A percentile compares a stretch with the other conserved stretches of the same genome.
Evolutionary conservation across 2,797 vertebrate genomes (phyloP).

Genomic region (Tamandua tetradactyla): DNA sequence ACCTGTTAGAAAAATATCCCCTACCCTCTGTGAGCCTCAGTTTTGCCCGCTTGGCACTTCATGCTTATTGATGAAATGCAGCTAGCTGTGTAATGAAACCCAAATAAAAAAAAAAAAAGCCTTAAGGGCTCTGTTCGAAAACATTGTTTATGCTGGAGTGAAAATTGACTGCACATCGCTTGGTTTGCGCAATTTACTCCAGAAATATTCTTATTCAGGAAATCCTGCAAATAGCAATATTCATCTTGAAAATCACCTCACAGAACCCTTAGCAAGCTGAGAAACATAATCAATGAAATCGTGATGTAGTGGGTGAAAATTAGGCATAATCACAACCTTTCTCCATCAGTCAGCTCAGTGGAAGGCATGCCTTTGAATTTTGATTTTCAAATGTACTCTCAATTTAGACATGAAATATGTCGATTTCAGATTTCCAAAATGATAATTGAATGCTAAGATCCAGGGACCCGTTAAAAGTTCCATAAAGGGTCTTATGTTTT

Average conservation of each 20-base stretch:
- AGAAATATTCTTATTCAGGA: constrained; percentile 75
- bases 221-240: constrained; percentile 76
- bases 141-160: constrained; percentile 72
- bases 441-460: constrained; percentile 63
- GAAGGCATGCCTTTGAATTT: constrained; percentile 60
- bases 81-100: constrained; percentile 73
- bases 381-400: constrained; percentile 71
- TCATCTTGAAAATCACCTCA: constrained; percentile 79
- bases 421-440: constrained; percentile 73
- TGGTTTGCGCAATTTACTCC: constrained; percentile 75
- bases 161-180: constrained; percentile 70
- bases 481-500: constrained; percentile 61
- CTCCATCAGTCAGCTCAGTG: constrained; percentile 47
- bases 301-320: constrained; percentile 73
- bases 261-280: constrained; percentile 72
- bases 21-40: constrained; percentile 36
- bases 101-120: constrained; percentile 66
- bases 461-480: constrained; percentile 55
- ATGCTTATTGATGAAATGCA: constrained; percentile 65
- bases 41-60: constrained; percentile 60
- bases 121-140: constrained; percentile 60
- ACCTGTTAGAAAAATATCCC: constrained; percentile 47
- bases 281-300: constrained; percentile 78
- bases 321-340: constrained; percentile 74
- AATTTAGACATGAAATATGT: constrained; percentile 66